Percentiles rank a stretch among this genome's conserved stretches.
Evolutionary conservation across 2,797 vertebrate species (phyloP).

Genomic region (Brachyalestes nurse): DNA sequence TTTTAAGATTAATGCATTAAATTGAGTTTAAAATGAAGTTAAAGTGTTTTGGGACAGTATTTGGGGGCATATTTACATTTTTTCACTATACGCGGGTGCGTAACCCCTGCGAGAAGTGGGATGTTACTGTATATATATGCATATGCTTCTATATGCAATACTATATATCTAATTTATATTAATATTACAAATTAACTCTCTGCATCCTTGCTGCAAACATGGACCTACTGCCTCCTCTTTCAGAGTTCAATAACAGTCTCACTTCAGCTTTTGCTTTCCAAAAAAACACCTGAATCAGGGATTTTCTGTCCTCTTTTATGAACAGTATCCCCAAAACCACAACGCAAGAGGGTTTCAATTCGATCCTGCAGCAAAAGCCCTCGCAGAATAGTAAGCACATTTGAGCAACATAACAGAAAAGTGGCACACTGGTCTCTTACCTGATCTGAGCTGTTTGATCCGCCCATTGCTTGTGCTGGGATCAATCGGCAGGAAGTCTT

Average conservation of each 20-base stretch:
- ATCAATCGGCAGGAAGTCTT: slow-evolving; percentile 97
- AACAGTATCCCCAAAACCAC: neutral
- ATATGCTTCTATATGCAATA: no score
- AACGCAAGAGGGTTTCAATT: slow-evolving; percentile 9
- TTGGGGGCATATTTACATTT: no score
- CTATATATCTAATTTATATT: no score
- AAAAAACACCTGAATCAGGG: neutral
- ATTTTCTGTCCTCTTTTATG: neutral
- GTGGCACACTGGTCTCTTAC: slow-evolving; percentile 72
- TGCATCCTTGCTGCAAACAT: no score
- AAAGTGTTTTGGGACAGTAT: no score
- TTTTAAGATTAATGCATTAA: no score
- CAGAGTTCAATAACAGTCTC: neutral
- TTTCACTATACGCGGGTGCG: no score
- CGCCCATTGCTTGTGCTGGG: slow-evolving; percentile 91
- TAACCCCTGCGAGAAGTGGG: no score
- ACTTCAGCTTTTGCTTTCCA: neutral
- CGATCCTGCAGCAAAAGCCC: slow-evolving; percentile 21
- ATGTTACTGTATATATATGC: no score
- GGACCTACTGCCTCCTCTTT: no score
- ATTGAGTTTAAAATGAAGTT: no score
- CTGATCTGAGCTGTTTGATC: slow-evolving; percentile 96
- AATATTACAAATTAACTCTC: no score
- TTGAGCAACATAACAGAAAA: slow-evolving; percentile 2
- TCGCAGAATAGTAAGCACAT: slow-evolving; percentile 3